Evolutionary conservation across 2,888 invertebrate species (phyloP), one percentile per base, ranked within the genome.

Genomic region (Candidula unifasciata): DNA sequence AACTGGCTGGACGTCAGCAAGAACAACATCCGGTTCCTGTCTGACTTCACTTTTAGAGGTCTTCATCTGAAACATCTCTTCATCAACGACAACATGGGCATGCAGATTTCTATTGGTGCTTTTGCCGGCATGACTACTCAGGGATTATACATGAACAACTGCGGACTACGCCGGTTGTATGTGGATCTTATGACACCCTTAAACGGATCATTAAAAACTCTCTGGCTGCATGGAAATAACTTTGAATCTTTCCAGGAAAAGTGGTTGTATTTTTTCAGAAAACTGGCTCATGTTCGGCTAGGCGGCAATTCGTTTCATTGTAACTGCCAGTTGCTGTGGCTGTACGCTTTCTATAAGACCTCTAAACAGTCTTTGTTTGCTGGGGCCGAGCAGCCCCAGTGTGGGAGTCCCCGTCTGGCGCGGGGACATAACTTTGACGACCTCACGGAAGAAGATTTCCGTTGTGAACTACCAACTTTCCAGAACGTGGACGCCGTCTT

Each of bases 241-340:
- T 89, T 93, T 80, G 91, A 91, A 81, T 83, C 88, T n/a, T 89
- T 93, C 68, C 88, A 89, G 37, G 86, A 87, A 24, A 88, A 90
- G 71, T 92, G 93, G 90, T 80, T 89, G 54, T 88, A 90, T 66
- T 81, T 92, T 13, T 93, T 93, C 85, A 87, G 88, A 66, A 89
- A 87, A 16, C 85, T 93, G 66, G 90, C 89, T 64, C 93, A 93
- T 86, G 87, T 93, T 57, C 88, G 93, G 57, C 88, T 93, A 79
- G 92, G 92, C 10, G 88, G 90, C 37, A 93, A 93, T 88, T 92
- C 93, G 0, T 89, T 93, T 52, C 93, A 93, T 82, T 93, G 93
- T 87, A 93, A 93, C 87, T 93, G 93, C 86, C 92, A 92, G 86
- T 87, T 92, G 35, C 83, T 87, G 44, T 93, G 93, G 93, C 83